These are phyloP conservation scores for Sus cebifrons DNA, from an alignment of 2,797 vertebrate species.

Conservation along the genomic window DNA sequence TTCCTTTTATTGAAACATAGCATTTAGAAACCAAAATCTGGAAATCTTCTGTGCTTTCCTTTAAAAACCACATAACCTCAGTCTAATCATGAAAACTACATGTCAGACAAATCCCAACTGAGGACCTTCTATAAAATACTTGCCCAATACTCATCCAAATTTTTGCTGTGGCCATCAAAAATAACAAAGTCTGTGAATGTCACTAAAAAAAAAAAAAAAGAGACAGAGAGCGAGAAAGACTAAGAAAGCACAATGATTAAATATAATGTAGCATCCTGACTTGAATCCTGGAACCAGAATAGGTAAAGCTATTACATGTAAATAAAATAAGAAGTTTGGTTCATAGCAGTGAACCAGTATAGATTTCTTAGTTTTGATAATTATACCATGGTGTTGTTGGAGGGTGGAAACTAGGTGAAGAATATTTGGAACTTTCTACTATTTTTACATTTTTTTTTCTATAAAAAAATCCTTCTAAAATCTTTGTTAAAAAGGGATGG, in stretches of 20 bases:
- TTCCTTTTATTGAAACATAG: not conserved
- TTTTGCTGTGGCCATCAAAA: not conserved
- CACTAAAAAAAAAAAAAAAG: not conserved
- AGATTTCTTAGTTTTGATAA: not conserved
- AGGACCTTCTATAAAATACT: not conserved
- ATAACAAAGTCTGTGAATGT: not conserved
- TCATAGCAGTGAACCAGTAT: not conserved
- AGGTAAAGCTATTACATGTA: not conserved
- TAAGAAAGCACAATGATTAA: not conserved
- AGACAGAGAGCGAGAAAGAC: not conserved
- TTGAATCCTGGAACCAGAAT: not conserved
- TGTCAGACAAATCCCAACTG: not conserved
- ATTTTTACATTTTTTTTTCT: not conserved
- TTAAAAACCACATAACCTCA: not conserved
- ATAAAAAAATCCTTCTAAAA: not conserved
- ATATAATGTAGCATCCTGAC: not conserved
- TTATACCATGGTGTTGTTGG: not conserved
- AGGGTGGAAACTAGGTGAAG: not conserved
- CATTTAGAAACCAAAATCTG: not conserved
- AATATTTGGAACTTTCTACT: not conserved
- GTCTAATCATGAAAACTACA: not conserved
- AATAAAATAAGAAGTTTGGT: not conserved
- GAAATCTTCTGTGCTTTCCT: not conserved
- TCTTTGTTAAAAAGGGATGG: not conserved
- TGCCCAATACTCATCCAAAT: not conserved